phyloP scores from a whole-genome alignment of 1,140 invertebrate genomes.

The Lepidotrigona ventralis region DNA sequence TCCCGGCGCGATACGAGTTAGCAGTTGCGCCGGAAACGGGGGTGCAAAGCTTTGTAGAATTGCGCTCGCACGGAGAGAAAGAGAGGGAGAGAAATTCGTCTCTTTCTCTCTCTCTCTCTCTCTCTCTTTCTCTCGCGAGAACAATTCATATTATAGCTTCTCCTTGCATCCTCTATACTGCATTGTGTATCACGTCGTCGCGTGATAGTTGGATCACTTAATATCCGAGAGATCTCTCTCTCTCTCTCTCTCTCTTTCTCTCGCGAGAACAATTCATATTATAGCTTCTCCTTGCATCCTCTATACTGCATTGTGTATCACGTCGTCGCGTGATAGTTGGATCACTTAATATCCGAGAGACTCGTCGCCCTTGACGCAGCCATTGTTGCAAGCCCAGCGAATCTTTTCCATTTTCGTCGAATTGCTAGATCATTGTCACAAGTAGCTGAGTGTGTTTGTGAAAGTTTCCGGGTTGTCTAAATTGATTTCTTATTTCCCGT shows the following conservation, averaged over 20 bases:
- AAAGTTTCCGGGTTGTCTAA: no score
- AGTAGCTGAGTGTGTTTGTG: no score
- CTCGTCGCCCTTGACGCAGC: not conserved
- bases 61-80: not conserved
- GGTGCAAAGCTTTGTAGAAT: conserved; percentile 36
- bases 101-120: no score
- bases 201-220: not conserved
- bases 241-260: no score
- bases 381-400: not conserved
- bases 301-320: conserved; percentile 3
- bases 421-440: not conserved
- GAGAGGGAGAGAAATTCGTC: not conserved
- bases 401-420: not conserved
- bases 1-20: conserved; percentile 19
- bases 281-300: not conserved
- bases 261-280: conserved; percentile 18
- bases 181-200: conserved; percentile 7
- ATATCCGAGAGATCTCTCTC: not conserved
- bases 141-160: conserved; percentile 22
- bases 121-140: not conserved
- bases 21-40: conserved; percentile 20
- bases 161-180: not conserved
- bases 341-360: conserved; percentile 4
- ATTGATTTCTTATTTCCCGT: no score
- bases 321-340: not conserved